Evolutionary conservation across 2,888 invertebrate species (phyloP).

Genomic region (Deilephila elpenor): DNA sequence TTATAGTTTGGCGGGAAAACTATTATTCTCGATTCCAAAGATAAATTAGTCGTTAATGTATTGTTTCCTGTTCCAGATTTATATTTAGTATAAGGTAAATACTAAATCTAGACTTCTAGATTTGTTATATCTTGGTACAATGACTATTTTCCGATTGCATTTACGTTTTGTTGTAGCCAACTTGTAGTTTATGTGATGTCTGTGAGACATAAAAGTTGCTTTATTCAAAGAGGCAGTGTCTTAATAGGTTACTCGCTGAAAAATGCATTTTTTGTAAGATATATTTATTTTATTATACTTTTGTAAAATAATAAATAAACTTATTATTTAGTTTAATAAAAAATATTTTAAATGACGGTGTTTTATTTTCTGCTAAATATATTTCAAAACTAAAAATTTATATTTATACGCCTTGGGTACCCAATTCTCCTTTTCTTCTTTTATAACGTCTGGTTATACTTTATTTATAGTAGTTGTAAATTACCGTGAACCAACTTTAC

Average conservation of each 20-base stretch:
- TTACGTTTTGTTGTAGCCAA: neutral
- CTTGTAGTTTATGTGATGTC: neutral
- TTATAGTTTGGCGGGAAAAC: neutral
- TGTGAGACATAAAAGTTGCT: neutral
- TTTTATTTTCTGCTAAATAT: neutral
- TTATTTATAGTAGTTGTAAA: constrained; percentile 26
- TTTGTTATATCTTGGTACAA: neutral
- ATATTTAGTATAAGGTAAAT: no score
- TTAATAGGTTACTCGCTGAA: neutral
- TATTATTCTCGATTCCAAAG: neutral
- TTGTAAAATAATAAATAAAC: neutral
- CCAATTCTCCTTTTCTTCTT: constrained; percentile 1
- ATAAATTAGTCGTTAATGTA: neutral
- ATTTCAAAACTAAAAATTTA: no score
- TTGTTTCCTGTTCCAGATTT: no score
- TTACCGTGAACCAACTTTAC: constrained; percentile 19
- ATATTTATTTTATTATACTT: constrained; percentile 12
- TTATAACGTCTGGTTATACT: constrained; percentile 13
- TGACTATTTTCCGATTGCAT: neutral
- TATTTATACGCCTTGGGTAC: neutral
- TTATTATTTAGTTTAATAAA: neutral
- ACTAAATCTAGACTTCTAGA: neutral
- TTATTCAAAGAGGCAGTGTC: neutral
- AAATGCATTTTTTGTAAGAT: constrained; percentile 8
- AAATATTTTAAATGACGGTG: neutral